phyloP scores from a whole-genome alignment of 2,888 invertebrate species.

The Arrhopalites spinosus region DNA sequence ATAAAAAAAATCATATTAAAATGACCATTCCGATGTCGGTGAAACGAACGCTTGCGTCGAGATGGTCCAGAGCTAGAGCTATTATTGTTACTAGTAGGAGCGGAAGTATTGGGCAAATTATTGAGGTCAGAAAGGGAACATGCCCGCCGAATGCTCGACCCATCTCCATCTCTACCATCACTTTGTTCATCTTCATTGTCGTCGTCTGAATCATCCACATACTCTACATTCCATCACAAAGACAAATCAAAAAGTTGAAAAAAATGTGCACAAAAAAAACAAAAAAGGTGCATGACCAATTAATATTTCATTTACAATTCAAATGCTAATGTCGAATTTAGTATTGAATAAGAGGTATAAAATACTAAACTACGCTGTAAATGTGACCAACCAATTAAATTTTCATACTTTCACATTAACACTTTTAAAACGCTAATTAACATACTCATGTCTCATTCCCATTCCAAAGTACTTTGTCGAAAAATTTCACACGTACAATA shows the following conservation, averaged over 20 bases:
- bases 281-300: not conserved
- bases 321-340: too few species aligned
- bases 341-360: too few species aligned
- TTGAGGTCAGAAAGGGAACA: constrained; percentile 80
- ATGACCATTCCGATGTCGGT: constrained; percentile 56
- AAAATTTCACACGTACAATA: not conserved
- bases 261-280: constrained; percentile 7
- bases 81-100: constrained; percentile 41
- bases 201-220: constrained; percentile 57
- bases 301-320: too few species aligned
- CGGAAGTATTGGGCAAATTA: constrained; percentile 46
- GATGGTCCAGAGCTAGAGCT: constrained; percentile 34
- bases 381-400: not conserved
- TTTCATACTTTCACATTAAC: too few species aligned
- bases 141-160: constrained; percentile 71
- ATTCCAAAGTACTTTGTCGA: not conserved
- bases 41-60: constrained; percentile 54
- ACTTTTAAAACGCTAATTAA: not conserved
- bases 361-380: too few species aligned
- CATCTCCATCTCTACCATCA: constrained; percentile 58
- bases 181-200: constrained; percentile 61
- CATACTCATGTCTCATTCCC: too few species aligned
- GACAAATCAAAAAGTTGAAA: constrained; percentile 21
- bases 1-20: constrained; percentile 26
- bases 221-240: constrained; percentile 46